Evolutionary conservation across 2,888 invertebrate genomes (phyloP).

Genomic region (Pandemis cinnamomeana): DNA sequence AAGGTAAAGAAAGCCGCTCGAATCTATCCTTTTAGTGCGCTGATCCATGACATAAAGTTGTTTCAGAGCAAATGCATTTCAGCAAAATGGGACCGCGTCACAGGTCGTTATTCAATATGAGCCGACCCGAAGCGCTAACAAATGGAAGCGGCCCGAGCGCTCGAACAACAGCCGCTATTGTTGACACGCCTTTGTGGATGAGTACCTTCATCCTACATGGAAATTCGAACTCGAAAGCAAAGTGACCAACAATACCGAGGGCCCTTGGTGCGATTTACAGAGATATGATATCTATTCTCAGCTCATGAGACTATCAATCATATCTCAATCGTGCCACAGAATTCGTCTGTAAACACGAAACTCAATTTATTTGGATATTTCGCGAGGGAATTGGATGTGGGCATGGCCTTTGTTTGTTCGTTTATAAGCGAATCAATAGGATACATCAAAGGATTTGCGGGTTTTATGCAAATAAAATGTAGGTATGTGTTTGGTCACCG

Average conservation of each 20-base stretch:
- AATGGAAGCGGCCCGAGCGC: constrained; percentile 45
- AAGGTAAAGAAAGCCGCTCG: not conserved
- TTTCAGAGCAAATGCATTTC: constrained; percentile 16
- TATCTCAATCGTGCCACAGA: constrained; percentile 29
- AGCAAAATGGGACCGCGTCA: constrained; percentile 25
- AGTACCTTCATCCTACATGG: constrained; percentile 18
- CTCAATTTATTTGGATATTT: constrained; percentile 38
- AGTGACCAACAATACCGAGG: constrained; percentile 18
- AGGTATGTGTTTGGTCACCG: constrained; percentile 13
- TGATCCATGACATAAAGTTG: not conserved
- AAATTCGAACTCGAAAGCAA: constrained; percentile 21
- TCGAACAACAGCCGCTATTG: constrained; percentile 7
- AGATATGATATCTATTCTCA: constrained; percentile 19
- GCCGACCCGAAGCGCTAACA: constrained; percentile 54
- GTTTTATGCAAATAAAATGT: constrained; percentile 46
- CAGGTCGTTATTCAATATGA: constrained; percentile 62
- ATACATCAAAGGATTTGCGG: constrained; percentile 51
- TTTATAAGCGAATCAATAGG: constrained; percentile 46
- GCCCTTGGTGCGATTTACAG: constrained; percentile 10
- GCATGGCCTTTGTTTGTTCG: constrained; percentile 38
- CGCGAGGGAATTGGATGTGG: constrained; percentile 33
- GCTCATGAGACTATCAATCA: constrained; percentile 21
- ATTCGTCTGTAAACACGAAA: constrained; percentile 26
- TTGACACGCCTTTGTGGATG: constrained; percentile 19
- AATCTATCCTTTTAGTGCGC: not conserved